Evolutionary conservation across 2,797 vertebrate genomes (phyloP).

Genomic region (Platalea minor): DNA sequence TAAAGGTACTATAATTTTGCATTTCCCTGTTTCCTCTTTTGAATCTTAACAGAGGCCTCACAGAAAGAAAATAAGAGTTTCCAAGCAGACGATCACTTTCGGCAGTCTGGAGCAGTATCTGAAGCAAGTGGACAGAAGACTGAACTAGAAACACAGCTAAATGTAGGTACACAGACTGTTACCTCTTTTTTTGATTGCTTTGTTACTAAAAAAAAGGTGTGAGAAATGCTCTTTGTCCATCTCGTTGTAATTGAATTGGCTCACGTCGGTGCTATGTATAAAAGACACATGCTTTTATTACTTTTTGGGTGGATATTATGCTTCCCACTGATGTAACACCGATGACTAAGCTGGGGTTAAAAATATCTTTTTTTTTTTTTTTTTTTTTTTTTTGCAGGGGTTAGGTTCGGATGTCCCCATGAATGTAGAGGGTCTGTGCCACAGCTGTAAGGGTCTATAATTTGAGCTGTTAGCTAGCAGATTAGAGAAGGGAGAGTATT

Average conservation of each 20-base stretch:
- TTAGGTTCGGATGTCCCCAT: background rate
- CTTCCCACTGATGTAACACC: background rate
- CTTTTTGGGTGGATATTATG: background rate
- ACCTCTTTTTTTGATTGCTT: background rate
- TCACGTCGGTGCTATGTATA: background rate
- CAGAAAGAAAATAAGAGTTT: slow-evolving; percentile 30
- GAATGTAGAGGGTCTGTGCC: background rate
- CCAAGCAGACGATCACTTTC: background rate
- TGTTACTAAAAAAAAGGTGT: background rate
- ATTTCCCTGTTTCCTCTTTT: background rate
- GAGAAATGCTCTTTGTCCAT: background rate
- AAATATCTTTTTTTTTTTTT: background rate
- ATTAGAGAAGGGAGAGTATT: background rate
- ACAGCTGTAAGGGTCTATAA: background rate
- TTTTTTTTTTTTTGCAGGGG: background rate
- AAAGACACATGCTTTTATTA: background rate
- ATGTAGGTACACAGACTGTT: slow-evolving; percentile 52
- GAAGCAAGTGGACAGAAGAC: slow-evolving; percentile 39
- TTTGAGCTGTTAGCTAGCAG: background rate
- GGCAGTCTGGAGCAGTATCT: slow-evolving; percentile 8
- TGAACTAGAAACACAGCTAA: slow-evolving; percentile 52
- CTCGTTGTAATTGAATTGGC: background rate
- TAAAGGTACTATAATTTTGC: background rate
- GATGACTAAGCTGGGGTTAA: background rate
- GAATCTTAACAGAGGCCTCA: slow-evolving; percentile 28